Evolutionary conservation across 2,113 vertebrate species (phyloP), one percentile per base, ranked within the genome.

Genomic region (Etheostoma cragini): DNA sequence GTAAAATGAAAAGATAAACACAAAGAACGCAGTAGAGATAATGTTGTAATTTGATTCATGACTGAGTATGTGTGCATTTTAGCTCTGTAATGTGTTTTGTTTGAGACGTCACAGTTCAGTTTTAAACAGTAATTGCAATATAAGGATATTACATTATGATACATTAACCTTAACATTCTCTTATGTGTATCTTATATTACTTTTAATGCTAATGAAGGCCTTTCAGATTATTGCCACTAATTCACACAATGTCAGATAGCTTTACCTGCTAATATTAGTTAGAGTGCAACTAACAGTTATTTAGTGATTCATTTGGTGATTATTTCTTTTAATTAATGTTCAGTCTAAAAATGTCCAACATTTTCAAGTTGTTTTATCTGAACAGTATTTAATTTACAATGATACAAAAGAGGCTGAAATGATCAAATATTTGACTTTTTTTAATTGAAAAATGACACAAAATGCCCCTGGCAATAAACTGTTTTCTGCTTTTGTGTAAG

Each of bases 401-500:
- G 16, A 50, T 26, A 33, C 6, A 16, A 69, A n/a, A 74, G 61
- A 26, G 16, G 47, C 50, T 45, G 22, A 3, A 53, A 69, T n/a
- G 5, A 8, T 74, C 47, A 63, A 53, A 53, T 24, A 73, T 52
- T 50, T 42, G 16, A 5, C 17, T 26, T 8, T 33, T 57, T 47
- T 15, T 58, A 16, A 70, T 30, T 42, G 3, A 47, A 46, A 58
- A 47, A 7, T 26, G 26, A 42, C 21, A 17, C 49, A 8, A 56
- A 62, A 1, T 24, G 24, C 54, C 6, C 22, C 3, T 6, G 2
- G 21, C 19, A 30, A 74, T 75, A 38, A 84, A 76, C 53, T 17
- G 30, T 26, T 26, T 26, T 26, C 26, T 76, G 53, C 19, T 74
- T 66, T 61, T 21, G 7, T 86, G 8, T 24, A 66, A 61, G 67